These are phyloP conservation scores for Enteromius unitaeniatus DNA, from an alignment of 2,797 vertebrate genomes.

Conservation along the genomic window DNA sequence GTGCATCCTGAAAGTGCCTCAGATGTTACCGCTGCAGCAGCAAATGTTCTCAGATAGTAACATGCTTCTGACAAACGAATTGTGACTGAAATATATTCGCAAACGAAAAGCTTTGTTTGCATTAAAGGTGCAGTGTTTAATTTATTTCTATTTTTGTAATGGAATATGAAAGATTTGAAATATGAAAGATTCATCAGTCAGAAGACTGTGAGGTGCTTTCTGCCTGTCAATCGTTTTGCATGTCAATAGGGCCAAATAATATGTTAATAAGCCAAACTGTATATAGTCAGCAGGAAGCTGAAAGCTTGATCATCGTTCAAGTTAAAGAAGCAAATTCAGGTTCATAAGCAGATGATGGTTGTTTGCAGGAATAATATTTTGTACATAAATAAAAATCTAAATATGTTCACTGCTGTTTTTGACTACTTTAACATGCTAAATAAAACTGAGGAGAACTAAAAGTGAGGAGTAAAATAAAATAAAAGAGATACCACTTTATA, in stretches of 20 bases:
- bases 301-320: neutral
- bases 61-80: neutral
- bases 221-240: neutral
- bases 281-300: neutral
- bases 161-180: neutral
- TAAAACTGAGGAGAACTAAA: too few species aligned
- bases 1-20: conserved; percentile 15
- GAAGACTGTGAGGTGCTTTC: neutral
- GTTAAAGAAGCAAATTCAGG: neutral
- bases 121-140: neutral
- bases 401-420: neutral
- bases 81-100: neutral
- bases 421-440: neutral
- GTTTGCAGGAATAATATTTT: neutral
- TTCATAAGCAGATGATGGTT: neutral
- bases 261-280: neutral
- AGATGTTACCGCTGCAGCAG: conserved; percentile 3
- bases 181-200: neutral
- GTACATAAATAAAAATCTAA: too few species aligned
- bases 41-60: conserved; percentile 21
- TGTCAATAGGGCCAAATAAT: neutral
- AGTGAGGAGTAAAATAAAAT: neutral
- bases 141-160: too few species aligned
- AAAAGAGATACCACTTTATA: neutral
- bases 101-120: neutral